phyloP scores from a whole-genome alignment of 2,888 invertebrate species.

The Nephrotoma flavescens region DNA sequence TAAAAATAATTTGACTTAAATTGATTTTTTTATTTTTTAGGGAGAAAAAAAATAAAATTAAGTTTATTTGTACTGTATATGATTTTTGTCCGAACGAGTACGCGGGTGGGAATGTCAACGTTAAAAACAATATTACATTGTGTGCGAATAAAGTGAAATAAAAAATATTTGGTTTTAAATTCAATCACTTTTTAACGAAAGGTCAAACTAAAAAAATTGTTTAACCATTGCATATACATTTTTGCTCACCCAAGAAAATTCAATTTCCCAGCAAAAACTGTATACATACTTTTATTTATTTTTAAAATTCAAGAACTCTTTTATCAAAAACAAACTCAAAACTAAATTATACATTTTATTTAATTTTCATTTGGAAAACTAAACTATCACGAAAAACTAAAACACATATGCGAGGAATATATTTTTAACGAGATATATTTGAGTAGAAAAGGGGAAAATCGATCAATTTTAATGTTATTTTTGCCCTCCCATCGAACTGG shows the following conservation, averaged over 20 bases:
- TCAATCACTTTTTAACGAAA: not conserved
- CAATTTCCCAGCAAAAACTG: not conserved
- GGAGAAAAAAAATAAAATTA: not conserved
- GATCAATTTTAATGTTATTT: not conserved
- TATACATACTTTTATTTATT: not conserved
- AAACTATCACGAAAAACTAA: not conserved
- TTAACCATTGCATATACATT: not conserved
- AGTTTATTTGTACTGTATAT: not conserved
- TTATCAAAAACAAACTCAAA: not conserved
- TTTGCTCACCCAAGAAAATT: not conserved
- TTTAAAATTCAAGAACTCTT: not conserved
- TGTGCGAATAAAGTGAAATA: not conserved
- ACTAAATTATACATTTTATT: not conserved
- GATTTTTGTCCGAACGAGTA: not conserved
- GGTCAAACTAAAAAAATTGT: not conserved
- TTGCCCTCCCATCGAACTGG: not conserved
- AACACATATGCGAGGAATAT: not conserved
- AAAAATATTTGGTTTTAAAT: too few relatives aligned
- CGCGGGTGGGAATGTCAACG: not conserved
- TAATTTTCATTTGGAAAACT: not conserved
- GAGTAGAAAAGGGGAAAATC: not conserved
- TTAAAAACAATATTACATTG: not conserved
- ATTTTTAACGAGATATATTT: not conserved
- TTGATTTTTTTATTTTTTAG: not conserved
- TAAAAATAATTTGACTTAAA: not conserved